A percentile compares a stretch with the other conserved stretches of the same genome.
These are phyloP conservation scores for Labrus mixtus DNA, from an alignment of 2,113 vertebrate species.

Conservation along the genomic window DNA sequence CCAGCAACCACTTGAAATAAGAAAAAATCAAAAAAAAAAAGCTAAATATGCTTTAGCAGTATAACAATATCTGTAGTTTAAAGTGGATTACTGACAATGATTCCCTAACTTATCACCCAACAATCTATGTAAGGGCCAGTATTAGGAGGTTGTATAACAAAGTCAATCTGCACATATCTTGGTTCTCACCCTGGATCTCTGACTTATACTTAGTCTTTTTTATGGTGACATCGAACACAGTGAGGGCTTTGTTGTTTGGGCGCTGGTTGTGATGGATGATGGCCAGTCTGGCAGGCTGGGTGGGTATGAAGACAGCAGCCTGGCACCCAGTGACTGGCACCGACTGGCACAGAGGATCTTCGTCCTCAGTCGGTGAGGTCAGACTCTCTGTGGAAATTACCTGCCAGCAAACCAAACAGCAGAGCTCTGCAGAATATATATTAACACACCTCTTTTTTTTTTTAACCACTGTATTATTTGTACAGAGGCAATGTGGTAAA, in stretches of 20 bases:
- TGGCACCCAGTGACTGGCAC: conserved; percentile 64
- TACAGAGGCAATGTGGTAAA: conserved; percentile 6
- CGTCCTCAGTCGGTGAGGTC: conserved; percentile 67
- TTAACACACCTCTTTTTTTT: conserved; percentile 2
- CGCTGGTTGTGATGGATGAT: conserved; percentile 39
- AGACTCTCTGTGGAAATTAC: conserved; percentile 76
- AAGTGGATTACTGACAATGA: conserved; percentile 1
- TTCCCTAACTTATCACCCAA: neutral
- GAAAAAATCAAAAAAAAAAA: too few species aligned
- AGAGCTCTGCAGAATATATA: neutral
- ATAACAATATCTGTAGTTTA: neutral
- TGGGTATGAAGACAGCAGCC: conserved; percentile 80
- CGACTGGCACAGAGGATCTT: conserved; percentile 62
- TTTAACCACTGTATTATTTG: neutral
- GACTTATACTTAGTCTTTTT: conserved; percentile 77
- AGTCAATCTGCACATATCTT: conserved; percentile 11
- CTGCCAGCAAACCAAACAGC: conserved; percentile 44
- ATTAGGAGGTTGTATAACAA: neutral
- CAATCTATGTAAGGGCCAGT: neutral
- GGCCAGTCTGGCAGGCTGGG: conserved; percentile 77
- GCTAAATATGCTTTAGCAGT: neutral
- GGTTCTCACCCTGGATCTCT: conserved; percentile 73
- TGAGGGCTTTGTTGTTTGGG: conserved; percentile 55
- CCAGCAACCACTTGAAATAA: too few species aligned
- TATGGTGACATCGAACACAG: conserved; percentile 73